Conservation (phyloP, 2,888 invertebrate species). For the Phrixothrix hirtus region DNA sequence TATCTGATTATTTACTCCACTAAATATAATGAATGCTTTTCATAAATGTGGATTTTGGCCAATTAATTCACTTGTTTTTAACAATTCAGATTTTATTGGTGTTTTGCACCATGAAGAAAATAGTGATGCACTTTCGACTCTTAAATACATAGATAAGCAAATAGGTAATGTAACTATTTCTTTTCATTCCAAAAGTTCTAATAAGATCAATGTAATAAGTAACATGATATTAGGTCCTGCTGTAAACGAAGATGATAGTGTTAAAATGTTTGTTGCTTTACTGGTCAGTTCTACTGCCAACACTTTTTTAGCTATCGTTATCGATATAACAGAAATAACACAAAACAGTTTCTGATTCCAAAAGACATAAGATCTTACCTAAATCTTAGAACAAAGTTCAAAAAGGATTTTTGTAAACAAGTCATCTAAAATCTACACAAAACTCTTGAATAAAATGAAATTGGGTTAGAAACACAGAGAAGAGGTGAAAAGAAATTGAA, state of each 20-base stretch:
- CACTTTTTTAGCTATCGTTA: neutral
- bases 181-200: neutral
- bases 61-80: too few species aligned
- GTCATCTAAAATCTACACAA: neutral
- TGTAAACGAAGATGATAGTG: neutral
- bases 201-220: neutral
- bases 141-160: neutral
- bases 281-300: neutral
- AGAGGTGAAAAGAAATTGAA: too few species aligned
- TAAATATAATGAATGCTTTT: constrained; percentile 1
- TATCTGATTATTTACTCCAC: neutral
- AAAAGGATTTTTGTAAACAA: neutral
- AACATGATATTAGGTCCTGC: neutral
- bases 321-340: neutral
- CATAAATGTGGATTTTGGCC: neutral
- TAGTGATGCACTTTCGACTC: neutral
- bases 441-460: neutral
- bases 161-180: too few species aligned
- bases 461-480: neutral
- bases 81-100: too few species aligned
- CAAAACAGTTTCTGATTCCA: neutral
- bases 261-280: constrained; percentile 1
- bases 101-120: constrained; percentile 1
- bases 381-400: neutral
- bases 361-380: neutral